Conservation (phyloP, 2,888 invertebrate species). For the Papilio elwesi region DNA sequence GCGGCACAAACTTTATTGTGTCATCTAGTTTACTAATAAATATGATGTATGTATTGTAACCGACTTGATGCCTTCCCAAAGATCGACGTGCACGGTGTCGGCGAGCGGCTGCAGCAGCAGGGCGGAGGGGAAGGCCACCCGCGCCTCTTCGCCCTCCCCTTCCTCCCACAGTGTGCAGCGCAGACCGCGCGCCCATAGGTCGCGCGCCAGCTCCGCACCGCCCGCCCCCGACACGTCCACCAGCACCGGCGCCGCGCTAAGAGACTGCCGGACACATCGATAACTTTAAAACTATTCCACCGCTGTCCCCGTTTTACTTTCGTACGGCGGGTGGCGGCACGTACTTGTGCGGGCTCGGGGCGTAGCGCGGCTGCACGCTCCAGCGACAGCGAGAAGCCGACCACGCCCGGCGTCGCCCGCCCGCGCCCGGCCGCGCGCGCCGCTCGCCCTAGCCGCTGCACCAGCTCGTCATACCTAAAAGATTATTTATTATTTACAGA, state of each 20-base stretch:
- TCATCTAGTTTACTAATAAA: too few species aligned
- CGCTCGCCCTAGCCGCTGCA: slow-evolving; percentile 87
- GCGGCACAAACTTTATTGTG: too few species aligned
- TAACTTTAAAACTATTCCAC: too few species aligned
- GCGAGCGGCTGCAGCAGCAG: slow-evolving; percentile 56
- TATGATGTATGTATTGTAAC: not conserved
- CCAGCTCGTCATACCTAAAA: slow-evolving; percentile 89
- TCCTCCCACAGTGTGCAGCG: slow-evolving; percentile 54
- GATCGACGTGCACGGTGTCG: slow-evolving; percentile 50
- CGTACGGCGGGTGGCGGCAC: too few species aligned
- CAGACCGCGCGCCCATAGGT: slow-evolving; percentile 90
- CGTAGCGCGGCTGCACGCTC: slow-evolving; percentile 87
- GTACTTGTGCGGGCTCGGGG: slow-evolving; percentile 88
- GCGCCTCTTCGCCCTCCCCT: slow-evolving; percentile 57
- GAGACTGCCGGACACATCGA: not conserved
- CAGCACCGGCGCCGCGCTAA: slow-evolving; percentile 16
- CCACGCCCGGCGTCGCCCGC: slow-evolving; percentile 79
- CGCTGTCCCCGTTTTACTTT: too few species aligned
- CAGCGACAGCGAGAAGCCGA: slow-evolving; percentile 93
- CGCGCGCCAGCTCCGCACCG: slow-evolving; percentile 59
- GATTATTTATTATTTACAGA: too few species aligned
- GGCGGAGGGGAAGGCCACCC: slow-evolving; percentile 49
- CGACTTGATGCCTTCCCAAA: slow-evolving; percentile 51
- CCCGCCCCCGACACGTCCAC: slow-evolving; percentile 40
- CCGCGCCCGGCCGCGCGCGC: slow-evolving; percentile 66